A percentile compares a stretch with the other conserved stretches of the same genome.
Evolutionary conservation across 2,113 vertebrate genomes (phyloP).

Genomic region (Saccopteryx bilineata): DNA sequence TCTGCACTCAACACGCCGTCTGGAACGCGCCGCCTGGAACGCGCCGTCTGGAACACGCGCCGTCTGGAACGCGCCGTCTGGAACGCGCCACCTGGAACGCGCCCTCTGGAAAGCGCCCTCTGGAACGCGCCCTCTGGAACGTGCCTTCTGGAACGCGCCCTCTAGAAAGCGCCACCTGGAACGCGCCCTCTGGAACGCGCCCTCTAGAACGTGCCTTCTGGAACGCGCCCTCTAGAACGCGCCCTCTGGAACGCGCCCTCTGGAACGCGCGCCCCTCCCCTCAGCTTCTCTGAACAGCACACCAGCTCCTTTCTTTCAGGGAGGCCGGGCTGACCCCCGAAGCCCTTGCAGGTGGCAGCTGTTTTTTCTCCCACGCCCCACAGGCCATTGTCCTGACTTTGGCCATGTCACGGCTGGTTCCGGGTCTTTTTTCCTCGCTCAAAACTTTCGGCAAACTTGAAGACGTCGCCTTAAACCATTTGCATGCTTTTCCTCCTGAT

Average conservation of each 20-base stretch:
- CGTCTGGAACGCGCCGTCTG: too few relatives aligned
- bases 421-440: neutral
- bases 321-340: neutral
- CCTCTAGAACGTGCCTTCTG: too few relatives aligned
- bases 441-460: neutral
- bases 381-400: neutral
- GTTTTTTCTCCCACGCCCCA: neutral
- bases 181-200: too few relatives aligned
- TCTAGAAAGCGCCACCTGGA: too few relatives aligned
- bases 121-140: too few relatives aligned
- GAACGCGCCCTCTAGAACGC: too few relatives aligned
- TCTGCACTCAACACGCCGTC: too few relatives aligned
- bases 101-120: too few relatives aligned
- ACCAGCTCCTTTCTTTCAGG: neutral
- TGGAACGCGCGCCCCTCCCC: fast-evolving
- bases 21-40: neutral
- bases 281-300: neutral
- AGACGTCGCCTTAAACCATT: neutral
- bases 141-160: too few relatives aligned
- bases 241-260: fast-evolving
- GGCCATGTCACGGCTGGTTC: neutral
- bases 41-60: too few relatives aligned
- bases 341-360: neutral
- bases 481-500: neutral
- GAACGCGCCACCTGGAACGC: too few relatives aligned